phyloP scores from a whole-genome alignment of 2,888 invertebrate species.

The Apantesis nais region DNA sequence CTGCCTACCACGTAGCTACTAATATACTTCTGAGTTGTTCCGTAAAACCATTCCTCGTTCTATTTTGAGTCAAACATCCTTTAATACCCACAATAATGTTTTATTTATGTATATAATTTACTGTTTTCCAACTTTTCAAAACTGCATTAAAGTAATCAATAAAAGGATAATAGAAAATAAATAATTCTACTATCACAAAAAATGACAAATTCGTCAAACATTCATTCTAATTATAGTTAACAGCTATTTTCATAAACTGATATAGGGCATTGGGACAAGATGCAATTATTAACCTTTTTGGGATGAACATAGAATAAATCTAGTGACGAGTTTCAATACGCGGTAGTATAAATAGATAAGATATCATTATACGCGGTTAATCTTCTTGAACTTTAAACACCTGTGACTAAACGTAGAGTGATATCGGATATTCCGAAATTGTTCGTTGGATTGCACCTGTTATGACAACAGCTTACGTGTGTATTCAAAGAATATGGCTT shows the following conservation, averaged over 20 bases:
- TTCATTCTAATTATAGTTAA: too few species aligned
- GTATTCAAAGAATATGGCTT: neutral
- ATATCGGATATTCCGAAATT: conserved; percentile 40
- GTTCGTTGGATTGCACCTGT: conserved; percentile 9
- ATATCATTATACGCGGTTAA: neutral
- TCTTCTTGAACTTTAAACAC: neutral
- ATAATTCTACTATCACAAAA: too few species aligned
- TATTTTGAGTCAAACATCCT: too few species aligned
- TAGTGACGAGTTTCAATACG: neutral
- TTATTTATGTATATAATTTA: too few species aligned
- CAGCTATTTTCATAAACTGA: too few species aligned
- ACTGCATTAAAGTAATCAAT: too few species aligned
- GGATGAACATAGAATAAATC: neutral
- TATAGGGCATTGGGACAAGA: conserved; percentile 24
- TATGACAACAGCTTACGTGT: neutral
- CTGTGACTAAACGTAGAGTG: conserved; percentile 1
- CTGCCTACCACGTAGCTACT: neutral
- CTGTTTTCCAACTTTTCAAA: too few species aligned
- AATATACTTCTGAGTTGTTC: neutral
- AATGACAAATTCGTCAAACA: too few species aligned
- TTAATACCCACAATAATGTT: too few species aligned
- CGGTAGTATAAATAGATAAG: too few species aligned
- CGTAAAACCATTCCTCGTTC: neutral
- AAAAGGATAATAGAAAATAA: too few species aligned
- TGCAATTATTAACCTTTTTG: neutral